These are phyloP conservation scores for Garrulus glandarius DNA, from an alignment of 2,797 vertebrate species.

Conservation along the genomic window DNA sequence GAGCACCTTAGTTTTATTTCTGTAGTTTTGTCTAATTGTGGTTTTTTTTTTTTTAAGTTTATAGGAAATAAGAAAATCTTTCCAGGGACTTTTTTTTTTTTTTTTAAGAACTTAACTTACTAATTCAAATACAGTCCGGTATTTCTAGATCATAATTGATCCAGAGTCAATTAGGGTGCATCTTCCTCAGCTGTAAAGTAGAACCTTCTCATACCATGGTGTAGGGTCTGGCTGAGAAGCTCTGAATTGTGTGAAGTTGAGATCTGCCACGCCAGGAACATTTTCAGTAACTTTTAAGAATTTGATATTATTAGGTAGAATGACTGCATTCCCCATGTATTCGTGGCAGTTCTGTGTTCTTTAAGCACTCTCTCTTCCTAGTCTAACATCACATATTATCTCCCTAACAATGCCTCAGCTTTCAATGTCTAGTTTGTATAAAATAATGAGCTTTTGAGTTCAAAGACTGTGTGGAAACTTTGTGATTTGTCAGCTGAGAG, in stretches of 20 bases:
- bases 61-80: not conserved
- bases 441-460: conserved; percentile 16
- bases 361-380: not conserved
- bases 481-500: not conserved
- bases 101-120: not conserved
- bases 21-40: not conserved
- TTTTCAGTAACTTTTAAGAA: not conserved
- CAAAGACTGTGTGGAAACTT: conserved; percentile 15
- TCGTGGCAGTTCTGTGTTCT: not conserved
- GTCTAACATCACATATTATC: not conserved
- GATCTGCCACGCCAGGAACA: not conserved
- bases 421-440: not conserved
- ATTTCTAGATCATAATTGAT: not conserved
- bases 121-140: not conserved
- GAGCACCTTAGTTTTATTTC: not conserved
- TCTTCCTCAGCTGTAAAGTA: not conserved
- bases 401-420: conserved; percentile 1
- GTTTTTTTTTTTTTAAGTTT: not conserved
- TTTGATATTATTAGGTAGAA: not conserved
- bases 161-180: not conserved
- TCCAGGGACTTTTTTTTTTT: not conserved
- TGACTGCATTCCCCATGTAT: not conserved
- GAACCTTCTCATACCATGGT: not conserved
- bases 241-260: not conserved
- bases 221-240: not conserved